Evolutionary conservation across 2,888 invertebrate species (phyloP).

Genomic region (Melieria crassipennis): DNA sequence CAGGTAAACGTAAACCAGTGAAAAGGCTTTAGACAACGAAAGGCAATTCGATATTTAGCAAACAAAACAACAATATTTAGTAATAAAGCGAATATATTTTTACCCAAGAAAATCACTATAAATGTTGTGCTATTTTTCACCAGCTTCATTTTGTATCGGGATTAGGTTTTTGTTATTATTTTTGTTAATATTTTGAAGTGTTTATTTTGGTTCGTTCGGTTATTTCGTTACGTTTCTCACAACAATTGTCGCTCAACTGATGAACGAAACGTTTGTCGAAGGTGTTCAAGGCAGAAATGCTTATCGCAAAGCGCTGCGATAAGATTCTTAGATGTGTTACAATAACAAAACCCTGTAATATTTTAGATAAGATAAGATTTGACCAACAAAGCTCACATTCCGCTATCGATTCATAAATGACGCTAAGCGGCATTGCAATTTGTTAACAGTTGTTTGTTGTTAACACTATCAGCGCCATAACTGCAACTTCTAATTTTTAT

Average conservation of each 20-base stretch:
- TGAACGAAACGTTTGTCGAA: no score
- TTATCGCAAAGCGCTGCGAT: background rate
- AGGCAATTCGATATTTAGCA: background rate
- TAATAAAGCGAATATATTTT: constrained; percentile 25
- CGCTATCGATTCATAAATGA: no score
- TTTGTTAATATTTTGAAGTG: constrained; percentile 1
- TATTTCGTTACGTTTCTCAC: no score
- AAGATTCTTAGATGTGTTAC: no score
- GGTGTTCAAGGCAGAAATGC: background rate
- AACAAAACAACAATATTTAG: background rate
- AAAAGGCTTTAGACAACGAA: background rate
- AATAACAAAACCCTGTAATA: no score
- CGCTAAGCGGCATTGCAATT: no score
- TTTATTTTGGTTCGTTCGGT: constrained; percentile 3
- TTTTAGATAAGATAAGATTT: no score
- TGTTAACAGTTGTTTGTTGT: no score
- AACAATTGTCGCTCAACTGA: no score
- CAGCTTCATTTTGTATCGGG: constrained; percentile 51
- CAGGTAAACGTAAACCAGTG: constrained; percentile 8
- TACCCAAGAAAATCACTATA: constrained; percentile 58
- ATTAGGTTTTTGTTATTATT: background rate
- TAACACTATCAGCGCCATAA: no score
- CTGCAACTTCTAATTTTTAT: no score
- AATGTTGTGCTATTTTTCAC: constrained; percentile 54
- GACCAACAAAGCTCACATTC: no score